Evolutionary conservation across 1,140 invertebrate species (phyloP).

Genomic region (Drosophila simulans): DNA sequence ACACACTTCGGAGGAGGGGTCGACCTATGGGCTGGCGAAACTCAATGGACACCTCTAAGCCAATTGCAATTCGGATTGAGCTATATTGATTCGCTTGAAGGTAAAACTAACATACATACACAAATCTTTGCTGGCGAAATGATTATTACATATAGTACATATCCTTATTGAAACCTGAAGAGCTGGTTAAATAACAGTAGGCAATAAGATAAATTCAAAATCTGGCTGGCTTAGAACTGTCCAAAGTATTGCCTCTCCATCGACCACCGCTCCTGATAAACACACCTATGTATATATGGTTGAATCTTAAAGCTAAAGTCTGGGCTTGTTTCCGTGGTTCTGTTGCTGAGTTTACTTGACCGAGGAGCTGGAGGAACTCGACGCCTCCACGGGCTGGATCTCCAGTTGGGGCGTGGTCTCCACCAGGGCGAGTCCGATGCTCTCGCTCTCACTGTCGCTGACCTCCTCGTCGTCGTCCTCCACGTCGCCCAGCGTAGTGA

Average conservation of each 20-base stretch:
- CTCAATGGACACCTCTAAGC: conserved; percentile 3
- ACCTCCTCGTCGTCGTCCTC: conserved; percentile 55
- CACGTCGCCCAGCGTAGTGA: conserved; percentile 78
- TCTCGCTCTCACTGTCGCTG: conserved; percentile 59
- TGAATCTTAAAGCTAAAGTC: conserved; percentile 14
- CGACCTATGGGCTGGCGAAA: neutral
- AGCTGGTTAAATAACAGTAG: neutral
- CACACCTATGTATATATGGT: neutral
- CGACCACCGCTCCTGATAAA: neutral
- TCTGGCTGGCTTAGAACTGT: neutral
- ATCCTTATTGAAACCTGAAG: neutral
- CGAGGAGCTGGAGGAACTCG: conserved; percentile 73
- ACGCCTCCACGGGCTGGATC: conserved; percentile 43
- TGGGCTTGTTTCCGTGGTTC: neutral
- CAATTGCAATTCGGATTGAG: neutral
- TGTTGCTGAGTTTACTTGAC: conserved; percentile 61
- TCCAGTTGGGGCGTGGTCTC: conserved; percentile 64
- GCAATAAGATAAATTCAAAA: neutral
- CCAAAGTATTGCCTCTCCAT: neutral
- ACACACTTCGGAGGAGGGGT: conserved; percentile 4
- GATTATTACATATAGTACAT: too few relatives aligned
- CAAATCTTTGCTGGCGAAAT: too few relatives aligned
- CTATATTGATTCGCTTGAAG: too few relatives aligned
- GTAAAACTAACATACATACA: too few relatives aligned
- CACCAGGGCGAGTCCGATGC: conserved; percentile 63